A percentile compares a stretch with the other conserved stretches of the same genome.
Conservation (phyloP, 2,113 vertebrate genomes). For the Daboia siamensis region DNA sequence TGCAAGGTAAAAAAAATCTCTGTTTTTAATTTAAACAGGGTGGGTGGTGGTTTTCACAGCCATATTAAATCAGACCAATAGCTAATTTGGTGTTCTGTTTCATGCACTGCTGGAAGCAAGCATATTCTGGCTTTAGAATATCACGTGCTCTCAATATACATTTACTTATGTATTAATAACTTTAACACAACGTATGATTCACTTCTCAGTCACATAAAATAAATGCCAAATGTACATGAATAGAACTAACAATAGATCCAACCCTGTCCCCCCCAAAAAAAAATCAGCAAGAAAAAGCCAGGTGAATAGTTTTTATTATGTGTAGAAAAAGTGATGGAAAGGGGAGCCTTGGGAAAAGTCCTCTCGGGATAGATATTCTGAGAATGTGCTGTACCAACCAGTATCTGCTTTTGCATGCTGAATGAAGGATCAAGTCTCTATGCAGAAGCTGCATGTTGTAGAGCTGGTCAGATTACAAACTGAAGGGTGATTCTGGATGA, state of each 20-base stretch:
- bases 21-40: background rate
- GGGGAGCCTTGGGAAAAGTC: background rate
- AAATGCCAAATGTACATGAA: background rate
- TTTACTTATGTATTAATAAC: background rate
- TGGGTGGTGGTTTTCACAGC: background rate
- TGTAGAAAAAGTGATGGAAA: background rate
- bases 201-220: background rate
- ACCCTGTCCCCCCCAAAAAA: background rate
- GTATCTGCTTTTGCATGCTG: background rate
- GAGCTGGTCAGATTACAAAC: background rate
- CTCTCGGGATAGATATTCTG: background rate
- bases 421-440: background rate
- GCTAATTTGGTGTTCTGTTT: background rate
- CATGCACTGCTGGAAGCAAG: background rate
- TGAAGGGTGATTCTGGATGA: background rate
- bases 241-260: background rate
- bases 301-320: background rate
- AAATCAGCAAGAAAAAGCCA: background rate
- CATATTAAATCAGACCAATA: background rate
- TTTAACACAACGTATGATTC: background rate
- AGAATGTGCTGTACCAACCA: background rate
- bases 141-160: background rate
- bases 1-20: slow-evolving; percentile 80
- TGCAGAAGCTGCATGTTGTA: background rate
- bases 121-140: background rate